Conservation (phyloP, 2,888 invertebrate species). For the Chrysotoxum bicinctum region DNA sequence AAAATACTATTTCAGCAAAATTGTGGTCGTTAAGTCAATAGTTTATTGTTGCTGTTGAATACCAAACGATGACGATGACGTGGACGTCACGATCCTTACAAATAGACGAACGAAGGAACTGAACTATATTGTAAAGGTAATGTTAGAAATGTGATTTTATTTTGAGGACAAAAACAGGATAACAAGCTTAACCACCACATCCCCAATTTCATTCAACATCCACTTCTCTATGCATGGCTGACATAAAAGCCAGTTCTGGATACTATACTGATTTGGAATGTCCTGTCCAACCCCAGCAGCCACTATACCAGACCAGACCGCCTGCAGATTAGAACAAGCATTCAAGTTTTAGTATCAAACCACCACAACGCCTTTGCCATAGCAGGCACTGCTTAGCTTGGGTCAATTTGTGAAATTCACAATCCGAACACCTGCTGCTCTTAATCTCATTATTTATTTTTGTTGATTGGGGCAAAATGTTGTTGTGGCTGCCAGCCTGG, state of each 20-base stretch:
- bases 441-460: constrained; percentile 72
- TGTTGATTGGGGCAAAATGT: constrained; percentile 69
- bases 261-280: constrained; percentile 55
- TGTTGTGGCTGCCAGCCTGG: constrained; percentile 57
- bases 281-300: constrained; percentile 11
- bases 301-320: constrained; percentile 6
- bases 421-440: constrained; percentile 72
- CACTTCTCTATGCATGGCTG: constrained; percentile 25
- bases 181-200: constrained; percentile 46
- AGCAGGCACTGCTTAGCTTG: constrained; percentile 55
- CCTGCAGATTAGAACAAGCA: constrained; percentile 66
- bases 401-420: constrained; percentile 70
- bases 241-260: constrained; percentile 46
- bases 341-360: constrained; percentile 56
- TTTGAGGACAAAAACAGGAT: constrained; percentile 58
- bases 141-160: constrained; percentile 66
- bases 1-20: constrained; percentile 58
- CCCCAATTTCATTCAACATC: constrained; percentile 39
- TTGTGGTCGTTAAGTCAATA: constrained; percentile 68
- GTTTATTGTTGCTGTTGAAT: constrained; percentile 31
- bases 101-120: background rate
- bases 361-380: constrained; percentile 4
- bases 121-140: constrained; percentile 45
- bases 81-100: background rate
- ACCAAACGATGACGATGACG: constrained; percentile 24